phyloP scores from a whole-genome alignment of 1,140 invertebrate species.

The Cryptotermes secundus region DNA sequence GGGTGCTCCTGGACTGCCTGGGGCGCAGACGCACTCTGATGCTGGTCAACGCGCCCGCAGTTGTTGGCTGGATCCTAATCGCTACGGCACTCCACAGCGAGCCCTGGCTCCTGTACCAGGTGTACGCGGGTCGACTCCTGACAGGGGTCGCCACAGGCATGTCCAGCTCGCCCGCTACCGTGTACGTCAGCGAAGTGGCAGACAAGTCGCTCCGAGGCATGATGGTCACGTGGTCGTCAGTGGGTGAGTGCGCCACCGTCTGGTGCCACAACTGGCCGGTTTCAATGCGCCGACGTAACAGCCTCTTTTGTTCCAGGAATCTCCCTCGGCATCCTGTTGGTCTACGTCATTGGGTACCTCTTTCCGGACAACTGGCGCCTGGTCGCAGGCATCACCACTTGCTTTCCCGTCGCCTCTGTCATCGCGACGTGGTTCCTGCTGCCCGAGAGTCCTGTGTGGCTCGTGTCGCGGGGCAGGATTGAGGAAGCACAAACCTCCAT shows the following conservation, averaged over 20 bases:
- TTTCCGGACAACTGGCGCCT: constrained; percentile 25
- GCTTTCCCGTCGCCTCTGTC: background rate
- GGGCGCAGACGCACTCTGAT: constrained; percentile 57
- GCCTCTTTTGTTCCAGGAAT: background rate
- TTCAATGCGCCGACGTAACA: background rate
- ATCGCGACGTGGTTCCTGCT: background rate
- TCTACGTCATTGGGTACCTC: background rate
- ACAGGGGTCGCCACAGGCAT: constrained; percentile 17
- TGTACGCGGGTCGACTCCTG: constrained; percentile 19
- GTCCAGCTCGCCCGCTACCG: constrained; percentile 13
- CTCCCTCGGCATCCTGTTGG: constrained; percentile 20
- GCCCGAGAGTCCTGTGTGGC: constrained; percentile 21
- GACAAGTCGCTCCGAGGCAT: constrained; percentile 14
- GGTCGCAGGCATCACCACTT: background rate
- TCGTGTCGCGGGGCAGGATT: background rate
- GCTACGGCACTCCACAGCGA: constrained; percentile 42
- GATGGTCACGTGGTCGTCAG: constrained; percentile 43
- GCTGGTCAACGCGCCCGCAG: constrained; percentile 53
- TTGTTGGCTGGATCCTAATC: constrained; percentile 59
- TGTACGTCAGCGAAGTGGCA: constrained; percentile 9
- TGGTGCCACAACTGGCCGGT: background rate
- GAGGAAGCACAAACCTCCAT: background rate
- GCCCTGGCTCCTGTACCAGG: constrained; percentile 30
- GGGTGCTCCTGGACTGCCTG: constrained; percentile 57
- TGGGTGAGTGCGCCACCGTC: constrained; percentile 45